Base-by-base conservation (phyloP, 2,797 vertebrate genomes). In the Danio choprae region DNA sequence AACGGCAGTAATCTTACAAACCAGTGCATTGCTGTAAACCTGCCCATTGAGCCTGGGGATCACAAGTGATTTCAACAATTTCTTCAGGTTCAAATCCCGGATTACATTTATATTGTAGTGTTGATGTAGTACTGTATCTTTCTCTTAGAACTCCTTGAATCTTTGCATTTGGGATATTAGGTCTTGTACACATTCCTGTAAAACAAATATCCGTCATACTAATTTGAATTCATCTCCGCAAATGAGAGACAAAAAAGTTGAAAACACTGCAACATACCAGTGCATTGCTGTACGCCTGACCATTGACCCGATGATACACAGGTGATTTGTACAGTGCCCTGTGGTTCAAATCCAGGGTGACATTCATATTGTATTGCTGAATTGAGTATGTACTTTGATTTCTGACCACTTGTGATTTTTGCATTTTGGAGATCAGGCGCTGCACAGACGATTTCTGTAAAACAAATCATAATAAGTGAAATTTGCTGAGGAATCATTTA, bases 331-430 rank as follows among this genome's bases (percentile, higher is more conserved):
- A 48, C 2, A 43, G 7, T 20, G 0, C 2, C 0, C 7, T 48
- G 1, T 4, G 80, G 76, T 55, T 75, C 38, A 73, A 71, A 79
- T 38, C 80, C 71, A 59, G 1, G 0, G 7, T 2, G 0, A 65
- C 79, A 83, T 7, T 4, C 0, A 2, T 65, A 48, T 2, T 0
- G 0, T n/a, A 79, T 7, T 38, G 0, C 8, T 40, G 53, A 15
- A 11, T 0, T 0, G 2, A 4, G 1, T 0, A 1, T 1, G 38
- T 76, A 79, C 0, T 6, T 36, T 20, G 2, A 0, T 9, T 0
- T 1, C 41, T 0, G 13, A 2, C 0, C 1, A 8, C 1, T 2
- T 11, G 0, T 0, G 10, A 59, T 18, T 4, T 18, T 0, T 72
- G 59, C 74, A 58, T 85, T 16, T 51, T 0, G 0, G 46, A 83